These are phyloP conservation scores for Rhineura floridana DNA, from an alignment of 2,113 vertebrate genomes.

Conservation along the genomic window DNA sequence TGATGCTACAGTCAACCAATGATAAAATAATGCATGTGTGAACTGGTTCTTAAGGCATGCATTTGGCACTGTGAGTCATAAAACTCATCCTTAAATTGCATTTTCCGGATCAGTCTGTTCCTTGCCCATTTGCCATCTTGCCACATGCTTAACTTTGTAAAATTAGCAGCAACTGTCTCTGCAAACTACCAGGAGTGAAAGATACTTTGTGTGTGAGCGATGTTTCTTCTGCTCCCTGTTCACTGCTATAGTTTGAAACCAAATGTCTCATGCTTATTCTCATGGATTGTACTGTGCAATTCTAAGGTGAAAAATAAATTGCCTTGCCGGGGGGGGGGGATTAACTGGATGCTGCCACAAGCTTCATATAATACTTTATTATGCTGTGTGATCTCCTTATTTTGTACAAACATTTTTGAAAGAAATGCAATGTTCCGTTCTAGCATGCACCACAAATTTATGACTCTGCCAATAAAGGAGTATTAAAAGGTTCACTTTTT, in stretches of 20 bases:
- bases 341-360: constrained; percentile 40
- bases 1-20: not conserved
- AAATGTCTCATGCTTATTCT: accelerated
- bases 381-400: accelerated
- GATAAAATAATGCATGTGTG: not conserved
- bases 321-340: not conserved
- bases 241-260: not conserved
- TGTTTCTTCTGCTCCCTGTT: accelerated
- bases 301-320: accelerated
- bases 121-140: accelerated
- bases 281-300: not conserved
- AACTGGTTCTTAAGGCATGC: not conserved
- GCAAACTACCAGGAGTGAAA: not conserved
- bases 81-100: not conserved
- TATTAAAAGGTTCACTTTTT: constrained; percentile 47
- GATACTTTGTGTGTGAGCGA: accelerated
- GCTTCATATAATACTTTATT: constrained; percentile 31
- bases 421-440: not conserved
- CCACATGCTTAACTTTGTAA: accelerated
- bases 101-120: not conserved
- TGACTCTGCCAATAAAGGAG: constrained; percentile 25
- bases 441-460: not conserved
- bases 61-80: not conserved
- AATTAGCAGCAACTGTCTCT: not conserved
- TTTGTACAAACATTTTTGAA: not conserved